Conservation (phyloP, 2,113 vertebrate genomes). For the Sceloporus tristichus region DNA sequence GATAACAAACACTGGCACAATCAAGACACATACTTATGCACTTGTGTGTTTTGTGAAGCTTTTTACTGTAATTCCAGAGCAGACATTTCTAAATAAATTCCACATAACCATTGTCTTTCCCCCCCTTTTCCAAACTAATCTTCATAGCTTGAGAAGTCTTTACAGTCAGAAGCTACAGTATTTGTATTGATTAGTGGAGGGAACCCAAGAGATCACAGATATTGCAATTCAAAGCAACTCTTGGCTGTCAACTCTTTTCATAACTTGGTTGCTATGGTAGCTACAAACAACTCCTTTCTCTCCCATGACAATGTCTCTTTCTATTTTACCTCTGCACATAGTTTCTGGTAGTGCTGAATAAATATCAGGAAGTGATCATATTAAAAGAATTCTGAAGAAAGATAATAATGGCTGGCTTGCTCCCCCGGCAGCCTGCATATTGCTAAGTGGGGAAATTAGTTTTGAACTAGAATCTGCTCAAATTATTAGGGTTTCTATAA, state of each 20-base stretch:
- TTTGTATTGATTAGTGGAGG: conserved; percentile 19
- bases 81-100: neutral
- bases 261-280: neutral
- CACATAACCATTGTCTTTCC: neutral
- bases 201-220: conserved; percentile 10
- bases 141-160: neutral
- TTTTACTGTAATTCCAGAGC: neutral
- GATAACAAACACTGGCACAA: neutral
- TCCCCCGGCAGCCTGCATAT: neutral
- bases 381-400: conserved; percentile 23
- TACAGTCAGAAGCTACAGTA: neutral
- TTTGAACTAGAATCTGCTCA: neutral
- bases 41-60: neutral
- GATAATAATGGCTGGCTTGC: fast-evolving
- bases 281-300: conserved; percentile 6
- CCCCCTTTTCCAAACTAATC: neutral
- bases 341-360: neutral
- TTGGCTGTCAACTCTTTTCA: neutral
- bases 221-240: conserved; percentile 11
- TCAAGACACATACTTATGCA: neutral
- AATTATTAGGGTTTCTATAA: conserved; percentile 48
- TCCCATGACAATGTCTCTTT: neutral
- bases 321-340: neutral
- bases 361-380: neutral
- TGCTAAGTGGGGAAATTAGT: neutral